Evolutionary conservation across 2,113 vertebrate species (phyloP).

Genomic region (Lasiurus cinereus): DNA sequence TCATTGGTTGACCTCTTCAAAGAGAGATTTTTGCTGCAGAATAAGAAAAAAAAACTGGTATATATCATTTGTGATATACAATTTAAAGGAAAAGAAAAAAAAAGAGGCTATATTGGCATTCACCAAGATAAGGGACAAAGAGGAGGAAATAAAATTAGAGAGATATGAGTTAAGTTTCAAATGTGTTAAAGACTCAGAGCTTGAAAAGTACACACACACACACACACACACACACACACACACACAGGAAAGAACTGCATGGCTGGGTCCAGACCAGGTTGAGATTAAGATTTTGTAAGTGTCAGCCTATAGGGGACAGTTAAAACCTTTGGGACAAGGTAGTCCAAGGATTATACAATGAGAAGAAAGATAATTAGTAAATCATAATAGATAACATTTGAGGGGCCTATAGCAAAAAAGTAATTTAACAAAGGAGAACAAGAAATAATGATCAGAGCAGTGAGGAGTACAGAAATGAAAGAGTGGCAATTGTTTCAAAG

Average conservation of each 20-base stretch:
- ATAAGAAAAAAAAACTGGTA: neutral
- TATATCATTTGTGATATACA: neutral
- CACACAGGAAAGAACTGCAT: neutral
- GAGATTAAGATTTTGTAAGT: neutral
- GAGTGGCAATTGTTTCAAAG: neutral
- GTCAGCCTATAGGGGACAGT: neutral
- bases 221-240: neutral
- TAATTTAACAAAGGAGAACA: neutral
- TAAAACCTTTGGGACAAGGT: neutral
- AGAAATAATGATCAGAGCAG: neutral
- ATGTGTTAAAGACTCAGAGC: neutral
- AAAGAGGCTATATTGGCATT: neutral
- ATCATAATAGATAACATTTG: neutral
- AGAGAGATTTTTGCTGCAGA: neutral
- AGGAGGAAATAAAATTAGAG: neutral
- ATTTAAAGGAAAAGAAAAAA: neutral
- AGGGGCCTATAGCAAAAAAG: neutral
- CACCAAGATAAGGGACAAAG: neutral
- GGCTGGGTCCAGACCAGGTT: neutral
- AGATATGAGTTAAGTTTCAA: neutral
- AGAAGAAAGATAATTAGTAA: conserved; percentile 4
- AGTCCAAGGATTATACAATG: neutral
- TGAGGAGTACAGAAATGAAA: neutral
- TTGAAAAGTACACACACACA: neutral
- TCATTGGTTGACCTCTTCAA: neutral